Percentiles rank a stretch among this genome's conserved stretches.
These are phyloP conservation scores for Cremastobaeus sp. DNA, from an alignment of 2,888 invertebrate genomes.

Conservation along the genomic window DNA sequence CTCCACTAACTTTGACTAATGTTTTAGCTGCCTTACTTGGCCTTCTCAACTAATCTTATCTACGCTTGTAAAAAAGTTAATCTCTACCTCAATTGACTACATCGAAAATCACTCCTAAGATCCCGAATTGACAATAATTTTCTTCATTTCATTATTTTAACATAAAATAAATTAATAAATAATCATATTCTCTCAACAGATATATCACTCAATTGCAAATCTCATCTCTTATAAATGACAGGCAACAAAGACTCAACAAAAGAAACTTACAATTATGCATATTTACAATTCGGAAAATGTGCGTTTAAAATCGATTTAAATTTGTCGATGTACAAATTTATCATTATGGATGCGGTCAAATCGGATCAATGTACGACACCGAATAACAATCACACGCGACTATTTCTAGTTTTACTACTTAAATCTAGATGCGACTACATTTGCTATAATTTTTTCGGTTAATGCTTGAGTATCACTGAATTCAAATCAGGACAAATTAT, in stretches of 20 bases:
- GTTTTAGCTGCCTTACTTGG: background rate
- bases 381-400: background rate
- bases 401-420: constrained; percentile 6
- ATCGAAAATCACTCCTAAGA: background rate
- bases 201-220: constrained; percentile 4
- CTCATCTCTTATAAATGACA: background rate
- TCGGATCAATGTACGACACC: background rate
- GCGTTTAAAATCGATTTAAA: background rate
- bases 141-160: background rate
- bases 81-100: constrained; percentile 14
- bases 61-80: constrained; percentile 27
- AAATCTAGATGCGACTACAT: constrained; percentile 20
- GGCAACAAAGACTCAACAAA: background rate
- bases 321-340: background rate
- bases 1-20: background rate
- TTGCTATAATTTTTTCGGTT: constrained; percentile 1
- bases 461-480: constrained; percentile 2
- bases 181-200: background rate
- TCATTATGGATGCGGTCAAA: background rate
- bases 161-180: constrained; percentile 18
- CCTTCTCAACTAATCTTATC: constrained; percentile 12
- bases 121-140: constrained; percentile 28
- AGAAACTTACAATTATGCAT: constrained; percentile 10
- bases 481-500: background rate
- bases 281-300: constrained; percentile 7